phyloP scores from a whole-genome alignment of 2,113 vertebrate genomes.

The Leucopsar rothschildi region DNA sequence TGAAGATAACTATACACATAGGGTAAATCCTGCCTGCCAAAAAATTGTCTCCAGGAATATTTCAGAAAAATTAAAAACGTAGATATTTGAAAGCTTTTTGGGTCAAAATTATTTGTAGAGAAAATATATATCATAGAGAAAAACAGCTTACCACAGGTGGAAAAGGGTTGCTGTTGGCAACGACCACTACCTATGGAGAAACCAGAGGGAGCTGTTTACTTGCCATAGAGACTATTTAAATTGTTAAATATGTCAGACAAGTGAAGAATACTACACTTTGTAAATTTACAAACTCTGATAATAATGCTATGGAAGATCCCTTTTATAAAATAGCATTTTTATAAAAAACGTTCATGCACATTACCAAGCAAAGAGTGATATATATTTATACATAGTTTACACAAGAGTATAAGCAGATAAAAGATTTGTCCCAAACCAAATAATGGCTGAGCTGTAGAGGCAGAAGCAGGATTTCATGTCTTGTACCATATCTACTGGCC shows the following conservation, averaged over 20 bases:
- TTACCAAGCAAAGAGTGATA: background rate
- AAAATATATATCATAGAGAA: background rate
- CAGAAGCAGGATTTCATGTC: background rate
- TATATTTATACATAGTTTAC: background rate
- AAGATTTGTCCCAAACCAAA: background rate
- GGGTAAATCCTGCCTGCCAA: background rate
- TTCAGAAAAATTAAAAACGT: background rate
- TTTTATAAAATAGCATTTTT: background rate
- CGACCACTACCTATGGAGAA: conserved; percentile 18
- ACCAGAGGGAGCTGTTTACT: background rate
- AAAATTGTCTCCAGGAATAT: background rate
- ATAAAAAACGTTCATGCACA: rapidly evolving
- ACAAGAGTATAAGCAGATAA: background rate
- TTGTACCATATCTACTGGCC: background rate
- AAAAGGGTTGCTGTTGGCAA: conserved; percentile 53
- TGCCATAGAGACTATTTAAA: background rate
- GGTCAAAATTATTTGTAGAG: background rate
- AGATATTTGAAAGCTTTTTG: background rate
- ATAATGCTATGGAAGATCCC: background rate
- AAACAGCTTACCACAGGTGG: conserved; percentile 59
- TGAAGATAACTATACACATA: background rate
- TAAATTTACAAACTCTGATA: background rate
- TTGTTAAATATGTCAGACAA: background rate
- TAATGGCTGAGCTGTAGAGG: background rate
- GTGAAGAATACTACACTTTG: background rate